These are phyloP conservation scores for Silurus lanzhouensis DNA, from an alignment of 2,797 vertebrate species.

Conservation along the genomic window DNA sequence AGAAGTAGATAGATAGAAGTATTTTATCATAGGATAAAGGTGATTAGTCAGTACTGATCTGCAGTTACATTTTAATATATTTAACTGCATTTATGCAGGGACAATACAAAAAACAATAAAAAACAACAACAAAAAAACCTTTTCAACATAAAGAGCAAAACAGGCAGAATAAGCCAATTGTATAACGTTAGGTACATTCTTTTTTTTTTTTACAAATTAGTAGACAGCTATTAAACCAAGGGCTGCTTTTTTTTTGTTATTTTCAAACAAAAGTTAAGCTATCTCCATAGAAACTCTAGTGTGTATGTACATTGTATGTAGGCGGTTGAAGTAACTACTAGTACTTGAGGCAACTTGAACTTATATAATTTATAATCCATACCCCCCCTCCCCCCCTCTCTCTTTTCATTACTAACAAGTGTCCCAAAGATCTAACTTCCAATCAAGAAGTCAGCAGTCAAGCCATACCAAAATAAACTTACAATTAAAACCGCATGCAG, in stretches of 20 bases:
- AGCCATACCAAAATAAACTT: conserved; percentile 5
- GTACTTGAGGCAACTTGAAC: neutral
- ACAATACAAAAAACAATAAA: too few relatives aligned
- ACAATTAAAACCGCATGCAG: neutral
- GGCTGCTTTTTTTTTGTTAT: neutral
- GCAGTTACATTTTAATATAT: neutral
- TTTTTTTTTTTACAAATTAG: neutral
- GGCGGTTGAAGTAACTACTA: neutral
- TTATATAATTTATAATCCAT: neutral
- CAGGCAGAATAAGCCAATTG: too few relatives aligned
- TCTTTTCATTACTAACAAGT: neutral
- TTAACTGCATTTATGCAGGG: too few relatives aligned
- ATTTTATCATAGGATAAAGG: neutral
- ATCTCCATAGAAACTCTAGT: neutral
- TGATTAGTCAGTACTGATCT: neutral
- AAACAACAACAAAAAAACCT: too few relatives aligned
- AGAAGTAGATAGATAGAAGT: neutral
- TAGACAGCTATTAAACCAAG: neutral
- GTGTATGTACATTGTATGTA: neutral
- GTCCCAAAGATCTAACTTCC: neutral
- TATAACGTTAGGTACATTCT: too few relatives aligned
- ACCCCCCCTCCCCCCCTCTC: neutral
- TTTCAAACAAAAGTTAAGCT: neutral
- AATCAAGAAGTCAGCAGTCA: conserved; percentile 8
- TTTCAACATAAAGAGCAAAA: too few relatives aligned